phyloP scores from a whole-genome alignment of 1,140 invertebrate species.

The Plectrocnemia conspersa region DNA sequence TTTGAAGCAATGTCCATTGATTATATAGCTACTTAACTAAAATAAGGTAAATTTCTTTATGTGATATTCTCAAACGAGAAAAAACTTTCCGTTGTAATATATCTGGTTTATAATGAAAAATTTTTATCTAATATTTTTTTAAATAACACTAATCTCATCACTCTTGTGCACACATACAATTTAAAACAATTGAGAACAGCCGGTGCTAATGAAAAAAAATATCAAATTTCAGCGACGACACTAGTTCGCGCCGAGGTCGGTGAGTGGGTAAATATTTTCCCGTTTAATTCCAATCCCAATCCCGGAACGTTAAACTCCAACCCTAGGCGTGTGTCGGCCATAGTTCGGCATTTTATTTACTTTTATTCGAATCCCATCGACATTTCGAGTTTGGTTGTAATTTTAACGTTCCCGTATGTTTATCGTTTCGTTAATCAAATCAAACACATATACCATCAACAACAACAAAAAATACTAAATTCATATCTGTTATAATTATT shows the following conservation, averaged over 20 bases:
- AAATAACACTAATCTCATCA: background rate
- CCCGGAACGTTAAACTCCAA: slow-evolving; percentile 35
- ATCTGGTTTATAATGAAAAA: too few species aligned
- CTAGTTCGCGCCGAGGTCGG: slow-evolving; percentile 20
- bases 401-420: slow-evolving; percentile 35
- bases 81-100: too few species aligned
- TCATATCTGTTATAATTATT: slow-evolving; percentile 22
- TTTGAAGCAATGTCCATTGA: too few species aligned
- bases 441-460: background rate
- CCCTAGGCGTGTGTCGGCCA: slow-evolving; percentile 1
- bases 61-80: too few species aligned
- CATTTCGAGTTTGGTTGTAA: slow-evolving; percentile 26
- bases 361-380: slow-evolving; percentile 6
- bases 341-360: background rate
- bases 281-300: slow-evolving; percentile 25
- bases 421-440: too few species aligned
- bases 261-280: slow-evolving; percentile 8
- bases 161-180: too few species aligned
- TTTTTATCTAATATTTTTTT: too few species aligned
- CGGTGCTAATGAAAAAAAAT: too few species aligned
- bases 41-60: too few species aligned
- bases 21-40: too few species aligned
- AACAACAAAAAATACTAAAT: slow-evolving; percentile 4
- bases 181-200: too few species aligned
- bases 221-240: background rate